Percentiles rank a stretch among this genome's conserved stretches.
These are phyloP conservation scores for Drosophila meridiana DNA, from an alignment of 2,888 invertebrate species.

Conservation along the genomic window DNA sequence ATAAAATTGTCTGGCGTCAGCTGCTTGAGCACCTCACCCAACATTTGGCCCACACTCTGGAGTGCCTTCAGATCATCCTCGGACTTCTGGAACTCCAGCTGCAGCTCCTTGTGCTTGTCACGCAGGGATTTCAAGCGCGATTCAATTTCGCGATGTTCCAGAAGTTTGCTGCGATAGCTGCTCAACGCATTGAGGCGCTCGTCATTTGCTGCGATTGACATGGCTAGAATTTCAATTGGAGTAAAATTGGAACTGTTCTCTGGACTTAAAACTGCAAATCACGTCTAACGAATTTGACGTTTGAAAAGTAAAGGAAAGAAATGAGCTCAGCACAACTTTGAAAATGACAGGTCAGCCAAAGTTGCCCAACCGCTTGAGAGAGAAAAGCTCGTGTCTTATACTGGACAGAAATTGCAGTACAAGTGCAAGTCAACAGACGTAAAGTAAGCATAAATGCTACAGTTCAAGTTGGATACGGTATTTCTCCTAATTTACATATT, in stretches of 20 bases:
- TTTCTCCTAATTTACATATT: neutral
- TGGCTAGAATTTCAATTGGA: slow-evolving; percentile 28
- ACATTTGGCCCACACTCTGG: slow-evolving; percentile 99
- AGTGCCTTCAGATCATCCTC: slow-evolving; percentile 99
- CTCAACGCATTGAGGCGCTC: slow-evolving; percentile 91
- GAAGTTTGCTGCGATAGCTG: slow-evolving; percentile 95
- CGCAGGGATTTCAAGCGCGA: slow-evolving; percentile 96
- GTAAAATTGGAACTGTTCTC: slow-evolving; percentile 5
- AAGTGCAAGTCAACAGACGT: neutral
- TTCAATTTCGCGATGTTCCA: slow-evolving; percentile 98
- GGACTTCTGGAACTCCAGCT: slow-evolving; percentile 98
- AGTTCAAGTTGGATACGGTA: neutral
- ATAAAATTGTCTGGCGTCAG: slow-evolving; percentile 99
- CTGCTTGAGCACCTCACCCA: slow-evolving; percentile 99
- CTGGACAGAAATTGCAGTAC: neutral
- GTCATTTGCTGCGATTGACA: slow-evolving; percentile 30
- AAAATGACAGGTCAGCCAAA: slow-evolving; percentile 23
- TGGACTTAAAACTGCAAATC: slow-evolving; percentile 50
- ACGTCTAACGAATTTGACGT: slow-evolving; percentile 36
- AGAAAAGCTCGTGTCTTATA: neutral
- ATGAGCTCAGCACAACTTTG: neutral
- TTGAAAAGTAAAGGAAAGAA: slow-evolving; percentile 16
- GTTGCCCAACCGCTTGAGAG: slow-evolving; percentile 7
- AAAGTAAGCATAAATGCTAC: neutral
- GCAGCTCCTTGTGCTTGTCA: slow-evolving; percentile 96